These are phyloP conservation scores for Drosophila anomelani DNA, from an alignment of 2,888 invertebrate species.

Conservation along the genomic window DNA sequence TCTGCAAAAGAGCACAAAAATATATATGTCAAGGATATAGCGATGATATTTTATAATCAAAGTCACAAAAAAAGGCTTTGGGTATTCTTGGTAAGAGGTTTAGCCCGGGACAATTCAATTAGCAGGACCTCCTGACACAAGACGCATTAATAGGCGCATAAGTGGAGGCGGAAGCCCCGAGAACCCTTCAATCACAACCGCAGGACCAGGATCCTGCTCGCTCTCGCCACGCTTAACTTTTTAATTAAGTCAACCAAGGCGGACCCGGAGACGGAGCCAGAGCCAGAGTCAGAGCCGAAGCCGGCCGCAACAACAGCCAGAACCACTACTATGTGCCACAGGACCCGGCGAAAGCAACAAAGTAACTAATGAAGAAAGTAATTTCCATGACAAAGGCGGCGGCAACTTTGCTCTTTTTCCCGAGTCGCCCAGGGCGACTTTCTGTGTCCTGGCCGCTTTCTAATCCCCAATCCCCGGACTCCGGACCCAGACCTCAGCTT, in stretches of 20 bases:
- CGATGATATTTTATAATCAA: background rate
- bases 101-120: constrained; percentile 45
- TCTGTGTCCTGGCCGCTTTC: constrained; percentile 38
- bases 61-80: background rate
- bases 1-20: constrained; percentile 86
- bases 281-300: constrained; percentile 11
- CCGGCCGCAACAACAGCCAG: constrained; percentile 25
- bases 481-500: constrained; percentile 15
- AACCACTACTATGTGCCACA: constrained; percentile 23
- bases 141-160: constrained; percentile 50
- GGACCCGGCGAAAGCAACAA: constrained; percentile 51
- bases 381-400: constrained; percentile 80
- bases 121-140: constrained; percentile 28
- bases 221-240: constrained; percentile 65
- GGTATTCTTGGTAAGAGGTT: constrained; percentile 7
- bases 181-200: constrained; percentile 43
- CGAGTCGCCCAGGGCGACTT: constrained; percentile 50
- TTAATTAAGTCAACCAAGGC: constrained; percentile 77
- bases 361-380: constrained; percentile 82
- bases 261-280: constrained; percentile 17
- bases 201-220: constrained; percentile 23
- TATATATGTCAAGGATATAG: background rate
- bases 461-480: constrained; percentile 45
- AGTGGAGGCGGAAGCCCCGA: constrained; percentile 39
- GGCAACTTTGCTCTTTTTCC: constrained; percentile 39